These are phyloP conservation scores for Mustelus asterias DNA, from an alignment of 2,113 vertebrate genomes.

Conservation along the genomic window DNA sequence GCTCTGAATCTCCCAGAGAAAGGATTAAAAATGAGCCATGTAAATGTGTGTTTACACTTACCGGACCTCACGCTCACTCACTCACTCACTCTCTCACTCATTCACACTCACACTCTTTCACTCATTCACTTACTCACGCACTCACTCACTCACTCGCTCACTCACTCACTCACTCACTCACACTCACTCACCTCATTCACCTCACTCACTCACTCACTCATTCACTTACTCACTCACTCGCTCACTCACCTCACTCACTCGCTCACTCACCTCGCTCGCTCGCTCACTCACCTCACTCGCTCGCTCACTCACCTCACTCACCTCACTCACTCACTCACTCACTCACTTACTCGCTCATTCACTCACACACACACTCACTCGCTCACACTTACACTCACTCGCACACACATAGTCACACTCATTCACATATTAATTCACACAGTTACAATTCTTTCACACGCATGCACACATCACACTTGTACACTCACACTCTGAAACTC, in stretches of 20 bases:
- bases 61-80: neutral
- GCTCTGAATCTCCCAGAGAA: conserved; percentile 12
- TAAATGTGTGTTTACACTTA: neutral
- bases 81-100: neutral
- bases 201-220: neutral
- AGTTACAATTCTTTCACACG: neutral
- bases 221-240: neutral
- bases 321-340: no score
- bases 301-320: no score
- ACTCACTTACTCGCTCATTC: no score
- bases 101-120: neutral
- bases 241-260: no score
- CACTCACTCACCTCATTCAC: neutral
- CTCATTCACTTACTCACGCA: no score
- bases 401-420: neutral
- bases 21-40: neutral
- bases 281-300: no score
- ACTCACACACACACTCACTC: no score
- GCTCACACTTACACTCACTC: no score
- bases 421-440: neutral
- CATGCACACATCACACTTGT: neutral
- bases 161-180: neutral
- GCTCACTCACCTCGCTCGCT: no score
- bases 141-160: neutral
- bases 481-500: neutral